Conservation (phyloP, 1,140 invertebrate genomes). For the Pentalonia nigronervosa region DNA sequence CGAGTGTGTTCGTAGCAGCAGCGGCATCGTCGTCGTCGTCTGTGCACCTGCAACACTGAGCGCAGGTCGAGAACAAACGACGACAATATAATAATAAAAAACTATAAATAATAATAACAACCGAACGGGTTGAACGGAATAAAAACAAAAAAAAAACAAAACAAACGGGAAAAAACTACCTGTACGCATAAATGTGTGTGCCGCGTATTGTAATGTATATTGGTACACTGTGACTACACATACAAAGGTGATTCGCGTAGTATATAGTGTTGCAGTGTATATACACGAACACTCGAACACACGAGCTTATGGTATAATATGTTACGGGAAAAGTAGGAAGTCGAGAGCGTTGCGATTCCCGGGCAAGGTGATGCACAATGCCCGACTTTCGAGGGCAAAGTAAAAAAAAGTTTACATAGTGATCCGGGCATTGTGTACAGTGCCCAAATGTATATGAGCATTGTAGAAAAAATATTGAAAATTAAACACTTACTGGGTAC, state of each 20-base stretch:
- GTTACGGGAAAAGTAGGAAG: too few relatives aligned
- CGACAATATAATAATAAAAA: slow-evolving; percentile 41
- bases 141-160: not conserved
- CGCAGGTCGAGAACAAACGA: slow-evolving; percentile 7
- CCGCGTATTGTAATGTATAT: not conserved
- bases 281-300: not conserved
- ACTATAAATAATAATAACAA: slow-evolving; percentile 17
- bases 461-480: too few relatives aligned
- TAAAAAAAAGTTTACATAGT: too few relatives aligned
- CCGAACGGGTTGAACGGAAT: not conserved
- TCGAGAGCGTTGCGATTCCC: too few relatives aligned
- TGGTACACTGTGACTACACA: not conserved
- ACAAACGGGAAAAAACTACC: not conserved
- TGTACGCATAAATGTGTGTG: not conserved
- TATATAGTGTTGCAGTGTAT: too few relatives aligned
- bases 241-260: not conserved
- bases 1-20: not conserved
- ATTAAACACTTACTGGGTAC: too few relatives aligned
- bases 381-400: too few relatives aligned
- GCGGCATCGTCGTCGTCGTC: not conserved
- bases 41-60: not conserved
- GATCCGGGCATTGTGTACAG: too few relatives aligned
- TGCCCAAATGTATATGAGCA: too few relatives aligned
- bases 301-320: too few relatives aligned
- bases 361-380: too few relatives aligned